Evolutionary conservation across 1,140 invertebrate species (phyloP).

Genomic region (Sinonovacula constricta): DNA sequence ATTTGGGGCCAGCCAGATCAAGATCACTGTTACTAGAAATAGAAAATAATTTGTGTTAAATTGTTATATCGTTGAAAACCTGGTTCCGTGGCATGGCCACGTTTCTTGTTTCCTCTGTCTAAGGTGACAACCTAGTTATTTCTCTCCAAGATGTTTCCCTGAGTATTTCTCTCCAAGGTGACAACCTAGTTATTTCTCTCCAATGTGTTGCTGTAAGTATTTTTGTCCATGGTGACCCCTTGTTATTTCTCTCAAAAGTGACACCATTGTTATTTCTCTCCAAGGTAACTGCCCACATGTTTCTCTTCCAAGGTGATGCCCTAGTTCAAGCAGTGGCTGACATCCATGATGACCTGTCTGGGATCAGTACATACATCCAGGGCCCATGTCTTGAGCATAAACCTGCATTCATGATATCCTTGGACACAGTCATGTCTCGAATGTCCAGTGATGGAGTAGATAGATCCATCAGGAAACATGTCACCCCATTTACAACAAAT

Average conservation of each 20-base stretch:
- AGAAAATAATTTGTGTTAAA: too few relatives aligned
- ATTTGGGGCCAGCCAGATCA: too few relatives aligned
- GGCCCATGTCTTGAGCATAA: constrained; percentile 12
- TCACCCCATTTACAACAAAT: constrained; percentile 28
- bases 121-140: too few relatives aligned
- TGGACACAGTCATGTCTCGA: constrained; percentile 26
- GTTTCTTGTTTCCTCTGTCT: too few relatives aligned
- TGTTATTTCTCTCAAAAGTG: not conserved
- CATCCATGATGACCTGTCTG: constrained; percentile 20
- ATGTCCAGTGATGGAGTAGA: constrained; percentile 24
- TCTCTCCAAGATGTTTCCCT: too few relatives aligned
- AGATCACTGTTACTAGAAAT: too few relatives aligned
- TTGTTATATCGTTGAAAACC: too few relatives aligned
- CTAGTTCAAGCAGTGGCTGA: constrained; percentile 45
- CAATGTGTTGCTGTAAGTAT: not conserved
- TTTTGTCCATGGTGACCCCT: not conserved
- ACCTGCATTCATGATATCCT: constrained; percentile 26
- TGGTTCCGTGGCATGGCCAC: too few relatives aligned
- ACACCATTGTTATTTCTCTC: not conserved
- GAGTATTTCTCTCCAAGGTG: too few relatives aligned
- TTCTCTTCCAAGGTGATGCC: constrained; percentile 26
- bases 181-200: too few relatives aligned
- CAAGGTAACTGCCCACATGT: not conserved
- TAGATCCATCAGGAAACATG: constrained; percentile 23
- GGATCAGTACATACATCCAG: constrained; percentile 26